Conservation (phyloP, 2,113 vertebrate genomes). For the Syngnathus scovelli region DNA sequence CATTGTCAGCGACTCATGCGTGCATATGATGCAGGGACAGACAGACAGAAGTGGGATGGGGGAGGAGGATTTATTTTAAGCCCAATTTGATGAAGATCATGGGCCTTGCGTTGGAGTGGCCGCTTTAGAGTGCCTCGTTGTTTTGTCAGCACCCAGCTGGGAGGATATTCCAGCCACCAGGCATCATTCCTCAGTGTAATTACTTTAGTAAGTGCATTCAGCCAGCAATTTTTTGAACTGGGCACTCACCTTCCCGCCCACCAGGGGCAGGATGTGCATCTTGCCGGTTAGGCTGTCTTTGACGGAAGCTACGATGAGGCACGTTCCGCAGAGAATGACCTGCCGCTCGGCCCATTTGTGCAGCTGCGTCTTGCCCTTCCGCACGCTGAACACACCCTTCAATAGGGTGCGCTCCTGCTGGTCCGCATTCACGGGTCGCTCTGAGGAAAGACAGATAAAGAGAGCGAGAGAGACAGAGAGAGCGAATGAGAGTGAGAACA, state of each 20-base stretch:
- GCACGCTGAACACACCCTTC: constrained; percentile 86
- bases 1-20: background rate
- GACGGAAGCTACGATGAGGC: constrained; percentile 90
- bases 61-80: background rate
- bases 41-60: too few relatives aligned
- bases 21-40: background rate
- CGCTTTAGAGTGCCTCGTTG: background rate
- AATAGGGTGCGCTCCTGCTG: constrained; percentile 83
- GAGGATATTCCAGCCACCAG: background rate
- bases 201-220: background rate
- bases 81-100: background rate
- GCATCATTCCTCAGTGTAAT: background rate
- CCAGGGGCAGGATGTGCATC: constrained; percentile 92
- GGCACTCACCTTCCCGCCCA: constrained; percentile 89
- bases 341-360: constrained; percentile 96
- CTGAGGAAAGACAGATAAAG: constrained; percentile 35
- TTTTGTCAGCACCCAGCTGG: background rate
- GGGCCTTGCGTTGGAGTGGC: background rate
- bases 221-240: background rate
- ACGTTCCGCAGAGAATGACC: constrained; percentile 92
- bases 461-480: background rate
- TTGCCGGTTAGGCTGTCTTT: constrained; percentile 92
- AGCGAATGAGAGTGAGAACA: background rate
- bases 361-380: constrained; percentile 93
- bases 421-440: constrained; percentile 68